Conservation (phyloP, 2,113 vertebrate species). For the Rhinoderma darwinii region DNA sequence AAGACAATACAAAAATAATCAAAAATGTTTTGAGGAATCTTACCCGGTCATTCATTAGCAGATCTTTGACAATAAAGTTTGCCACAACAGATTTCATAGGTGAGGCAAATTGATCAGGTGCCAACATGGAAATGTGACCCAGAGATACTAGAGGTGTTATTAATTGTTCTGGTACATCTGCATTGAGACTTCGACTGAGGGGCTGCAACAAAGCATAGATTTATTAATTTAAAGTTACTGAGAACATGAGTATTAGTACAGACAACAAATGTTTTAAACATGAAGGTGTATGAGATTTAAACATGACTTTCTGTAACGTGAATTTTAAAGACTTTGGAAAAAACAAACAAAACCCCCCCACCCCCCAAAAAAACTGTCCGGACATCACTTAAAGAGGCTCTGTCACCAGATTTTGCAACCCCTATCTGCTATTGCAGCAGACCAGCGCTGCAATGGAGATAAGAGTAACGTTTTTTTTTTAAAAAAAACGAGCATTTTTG, state of each 20-base stretch:
- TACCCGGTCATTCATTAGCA: conserved; percentile 98
- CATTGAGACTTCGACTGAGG: conserved; percentile 96
- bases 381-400: no score
- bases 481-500: no score
- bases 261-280: no score
- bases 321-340: no score
- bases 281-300: no score
- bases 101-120: conserved; percentile 97
- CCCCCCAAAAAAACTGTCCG: no score
- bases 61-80: conserved; percentile 98
- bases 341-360: no score
- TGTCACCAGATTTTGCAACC: no score
- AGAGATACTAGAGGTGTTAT: conserved; percentile 97
- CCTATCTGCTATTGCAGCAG: no score
- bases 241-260: not conserved
- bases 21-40: conserved; percentile 61
- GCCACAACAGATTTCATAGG: conserved; percentile 99
- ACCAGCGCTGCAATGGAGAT: no score
- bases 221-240: not conserved
- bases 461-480: no score
- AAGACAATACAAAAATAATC: conserved; percentile 29
- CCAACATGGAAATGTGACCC: conserved; percentile 98
- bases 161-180: conserved; percentile 95
- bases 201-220: conserved; percentile 74
- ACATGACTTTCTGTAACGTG: no score